Percentiles rank a stretch among this genome's conserved stretches.
Conservation (phyloP, 1,140 invertebrate species). For the Drosophila mayri region DNA sequence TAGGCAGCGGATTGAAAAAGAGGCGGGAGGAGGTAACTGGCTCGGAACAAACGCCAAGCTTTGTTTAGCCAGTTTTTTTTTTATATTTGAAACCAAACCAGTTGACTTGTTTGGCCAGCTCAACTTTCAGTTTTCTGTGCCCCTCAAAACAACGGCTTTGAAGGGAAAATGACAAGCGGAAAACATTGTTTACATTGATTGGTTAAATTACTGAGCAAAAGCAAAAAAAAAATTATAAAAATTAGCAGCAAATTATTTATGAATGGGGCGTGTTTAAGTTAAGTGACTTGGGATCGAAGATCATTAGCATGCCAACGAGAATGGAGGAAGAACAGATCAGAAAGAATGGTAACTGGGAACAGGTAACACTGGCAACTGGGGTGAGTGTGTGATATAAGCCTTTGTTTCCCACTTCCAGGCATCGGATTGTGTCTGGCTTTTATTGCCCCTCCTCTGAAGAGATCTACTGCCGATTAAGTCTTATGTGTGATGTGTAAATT, state of each 20-base stretch:
- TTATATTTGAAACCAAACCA: slow-evolving; percentile 32
- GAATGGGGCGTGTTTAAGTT: slow-evolving; percentile 45
- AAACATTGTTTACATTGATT: slow-evolving; percentile 62
- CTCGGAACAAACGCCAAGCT: slow-evolving; percentile 40
- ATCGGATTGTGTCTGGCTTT: slow-evolving; percentile 36
- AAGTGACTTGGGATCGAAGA: slow-evolving; percentile 42
- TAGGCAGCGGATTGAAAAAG: slow-evolving; percentile 28
- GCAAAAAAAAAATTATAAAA: slow-evolving; percentile 41
- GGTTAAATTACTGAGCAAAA: slow-evolving; percentile 23
- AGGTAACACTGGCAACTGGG: slow-evolving; percentile 1
- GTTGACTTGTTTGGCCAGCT: slow-evolving; percentile 52
- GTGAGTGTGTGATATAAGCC: slow-evolving; percentile 36
- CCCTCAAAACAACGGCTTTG: slow-evolving; percentile 5
- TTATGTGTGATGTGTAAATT: slow-evolving; percentile 46
- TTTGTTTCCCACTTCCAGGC: slow-evolving; percentile 32
- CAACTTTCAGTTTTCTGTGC: slow-evolving; percentile 54
- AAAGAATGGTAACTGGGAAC: slow-evolving; percentile 17
- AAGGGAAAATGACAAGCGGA: slow-evolving; percentile 56
- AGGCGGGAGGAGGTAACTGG: slow-evolving; percentile 27
- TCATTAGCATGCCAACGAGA: slow-evolving; percentile 48
- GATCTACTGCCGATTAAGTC: slow-evolving; percentile 40
- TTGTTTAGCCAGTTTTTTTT: slow-evolving; percentile 34
- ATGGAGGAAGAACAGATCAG: slow-evolving; percentile 2
- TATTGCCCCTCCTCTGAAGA: slow-evolving; percentile 15
- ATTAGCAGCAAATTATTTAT: slow-evolving; percentile 64